Conservation (phyloP, 1,140 invertebrate genomes). For the Magallana ariakensis region DNA sequence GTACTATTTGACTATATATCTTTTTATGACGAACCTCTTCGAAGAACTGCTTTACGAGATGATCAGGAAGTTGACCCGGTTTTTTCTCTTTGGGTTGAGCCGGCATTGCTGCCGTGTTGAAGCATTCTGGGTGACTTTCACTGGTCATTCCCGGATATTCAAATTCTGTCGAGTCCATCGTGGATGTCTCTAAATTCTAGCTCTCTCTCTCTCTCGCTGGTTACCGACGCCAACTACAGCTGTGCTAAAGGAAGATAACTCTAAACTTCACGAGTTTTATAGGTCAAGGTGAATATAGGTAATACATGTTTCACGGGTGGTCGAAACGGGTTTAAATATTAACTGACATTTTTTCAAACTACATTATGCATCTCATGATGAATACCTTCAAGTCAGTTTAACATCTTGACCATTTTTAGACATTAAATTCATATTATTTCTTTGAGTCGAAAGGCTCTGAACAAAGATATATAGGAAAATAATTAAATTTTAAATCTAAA, state of each 20-base stretch:
- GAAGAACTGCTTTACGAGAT: conserved; percentile 71
- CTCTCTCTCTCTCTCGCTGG: not conserved
- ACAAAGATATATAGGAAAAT: no score
- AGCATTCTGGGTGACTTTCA: conserved; percentile 64
- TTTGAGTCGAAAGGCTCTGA: no score
- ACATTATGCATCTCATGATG: no score
- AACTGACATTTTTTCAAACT: no score
- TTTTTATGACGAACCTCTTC: conserved; percentile 66
- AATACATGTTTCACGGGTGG: no score
- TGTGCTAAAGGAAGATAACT: not conserved
- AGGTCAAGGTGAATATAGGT: not conserved
- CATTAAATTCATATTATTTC: no score
- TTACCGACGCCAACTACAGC: not conserved
- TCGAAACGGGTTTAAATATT: no score
- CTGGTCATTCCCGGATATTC: conserved; percentile 57
- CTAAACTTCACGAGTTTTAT: not conserved
- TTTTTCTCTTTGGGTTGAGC: conserved; percentile 66
- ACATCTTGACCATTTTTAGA: no score
- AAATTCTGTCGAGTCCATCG: conserved; percentile 3
- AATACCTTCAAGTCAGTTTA: no score
- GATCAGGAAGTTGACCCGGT: conserved; percentile 71
- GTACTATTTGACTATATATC: not conserved
- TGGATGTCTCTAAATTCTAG: not conserved
- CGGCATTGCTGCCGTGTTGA: conserved; percentile 66
- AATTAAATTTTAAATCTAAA: no score